Evolutionary conservation across 2,113 vertebrate genomes (phyloP).

Genomic region (Pheucticus melanocephalus): DNA sequence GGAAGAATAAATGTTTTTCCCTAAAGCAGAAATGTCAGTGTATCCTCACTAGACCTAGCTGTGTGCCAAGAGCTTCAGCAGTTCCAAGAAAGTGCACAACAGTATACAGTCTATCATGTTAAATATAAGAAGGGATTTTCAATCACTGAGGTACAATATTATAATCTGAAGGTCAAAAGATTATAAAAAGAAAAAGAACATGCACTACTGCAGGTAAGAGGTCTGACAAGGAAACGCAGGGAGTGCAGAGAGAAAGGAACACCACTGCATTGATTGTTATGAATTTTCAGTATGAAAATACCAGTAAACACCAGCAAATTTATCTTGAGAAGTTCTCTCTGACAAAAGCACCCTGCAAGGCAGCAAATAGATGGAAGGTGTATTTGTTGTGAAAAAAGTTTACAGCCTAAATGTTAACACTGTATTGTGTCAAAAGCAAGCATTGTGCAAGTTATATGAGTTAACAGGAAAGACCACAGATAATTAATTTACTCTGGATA

Average conservation of each 20-base stretch:
- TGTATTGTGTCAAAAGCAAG: background rate
- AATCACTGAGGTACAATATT: background rate
- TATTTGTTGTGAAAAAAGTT: background rate
- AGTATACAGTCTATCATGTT: background rate
- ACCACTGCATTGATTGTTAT: background rate
- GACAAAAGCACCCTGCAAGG: background rate
- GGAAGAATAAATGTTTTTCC: conserved; percentile 48
- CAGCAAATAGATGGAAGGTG: background rate
- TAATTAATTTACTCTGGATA: background rate
- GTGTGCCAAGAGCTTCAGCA: conserved; percentile 22
- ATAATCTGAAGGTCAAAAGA: background rate
- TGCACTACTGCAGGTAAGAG: background rate
- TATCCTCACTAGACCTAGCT: conserved; percentile 28
- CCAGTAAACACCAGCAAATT: background rate
- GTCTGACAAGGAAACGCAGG: background rate
- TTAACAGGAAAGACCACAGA: background rate
- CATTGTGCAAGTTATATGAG: background rate
- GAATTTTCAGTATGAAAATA: background rate
- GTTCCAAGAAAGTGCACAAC: background rate
- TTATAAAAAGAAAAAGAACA: background rate
- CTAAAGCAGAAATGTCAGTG: conserved; percentile 52
- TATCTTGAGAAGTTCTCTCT: background rate
- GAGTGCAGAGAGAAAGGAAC: background rate
- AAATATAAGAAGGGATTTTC: background rate
- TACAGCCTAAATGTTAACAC: background rate